A percentile compares a stretch with the other conserved stretches of the same genome.
phyloP scores from a whole-genome alignment of 2,888 invertebrate species.

The Trichopria drosophilae region DNA sequence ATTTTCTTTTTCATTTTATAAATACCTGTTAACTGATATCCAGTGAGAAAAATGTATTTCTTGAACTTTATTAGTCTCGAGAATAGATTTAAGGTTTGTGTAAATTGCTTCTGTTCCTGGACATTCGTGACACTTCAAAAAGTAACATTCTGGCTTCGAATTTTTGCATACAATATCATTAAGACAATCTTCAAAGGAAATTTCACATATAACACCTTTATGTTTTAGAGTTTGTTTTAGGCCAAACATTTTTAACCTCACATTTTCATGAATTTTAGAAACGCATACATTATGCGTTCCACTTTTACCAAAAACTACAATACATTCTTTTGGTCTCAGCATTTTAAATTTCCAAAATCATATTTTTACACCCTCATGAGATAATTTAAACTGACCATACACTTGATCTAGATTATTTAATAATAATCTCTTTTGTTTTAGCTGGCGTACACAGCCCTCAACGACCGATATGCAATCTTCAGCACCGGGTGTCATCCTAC shows the following conservation, averaged over 20 bases:
- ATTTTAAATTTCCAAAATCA: background rate
- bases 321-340: background rate
- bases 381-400: background rate
- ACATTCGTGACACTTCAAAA: conserved; percentile 2
- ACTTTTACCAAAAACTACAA: too few species aligned
- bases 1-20: background rate
- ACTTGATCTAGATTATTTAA: too few species aligned
- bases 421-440: conserved; percentile 14
- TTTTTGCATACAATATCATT: background rate
- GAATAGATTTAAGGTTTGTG: background rate
- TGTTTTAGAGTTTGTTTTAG: conserved; percentile 1
- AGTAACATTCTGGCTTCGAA: background rate
- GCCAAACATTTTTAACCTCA: background rate
- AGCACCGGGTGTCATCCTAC: conserved; percentile 5
- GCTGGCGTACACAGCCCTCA: conserved; percentile 2
- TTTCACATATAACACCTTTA: background rate
- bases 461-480: too few species aligned
- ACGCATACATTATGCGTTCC: background rate
- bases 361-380: background rate
- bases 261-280: background rate
- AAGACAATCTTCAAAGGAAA: background rate
- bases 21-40: conserved; percentile 1
- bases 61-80: background rate
- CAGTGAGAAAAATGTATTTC: conserved; percentile 1
- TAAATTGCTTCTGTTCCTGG: background rate